These are phyloP conservation scores for Drosophila cardini DNA, from an alignment of 1,140 invertebrate species.

Conservation along the genomic window DNA sequence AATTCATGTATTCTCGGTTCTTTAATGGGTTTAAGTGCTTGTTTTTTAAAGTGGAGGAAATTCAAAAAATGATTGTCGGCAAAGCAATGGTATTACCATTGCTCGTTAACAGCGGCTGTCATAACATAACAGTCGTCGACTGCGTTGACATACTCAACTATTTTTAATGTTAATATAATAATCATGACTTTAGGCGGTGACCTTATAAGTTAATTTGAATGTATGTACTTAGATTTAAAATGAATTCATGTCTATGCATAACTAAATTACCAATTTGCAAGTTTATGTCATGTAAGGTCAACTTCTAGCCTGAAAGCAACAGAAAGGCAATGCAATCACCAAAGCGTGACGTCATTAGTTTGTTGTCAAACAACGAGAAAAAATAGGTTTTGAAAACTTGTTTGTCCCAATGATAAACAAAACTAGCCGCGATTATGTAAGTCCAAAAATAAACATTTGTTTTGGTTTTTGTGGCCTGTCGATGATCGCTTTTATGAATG, in stretches of 20 bases:
- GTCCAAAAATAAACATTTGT: conserved; percentile 57
- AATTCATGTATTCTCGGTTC: conserved; percentile 32
- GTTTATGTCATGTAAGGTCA: conserved; percentile 62
- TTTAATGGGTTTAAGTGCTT: conserved; percentile 48
- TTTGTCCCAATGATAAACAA: conserved; percentile 45
- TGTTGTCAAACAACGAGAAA: conserved; percentile 27
- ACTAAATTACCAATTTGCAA: conserved; percentile 52
- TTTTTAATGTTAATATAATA: conserved; percentile 10
- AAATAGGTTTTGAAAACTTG: conserved; percentile 48
- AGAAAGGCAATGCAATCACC: conserved; percentile 60
- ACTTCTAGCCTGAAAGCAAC: conserved; percentile 53
- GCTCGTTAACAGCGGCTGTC: conserved; percentile 28
- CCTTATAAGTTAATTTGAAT: conserved; percentile 16
- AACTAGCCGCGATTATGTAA: conserved; percentile 61
- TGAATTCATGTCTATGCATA: conserved; percentile 48
- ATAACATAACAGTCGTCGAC: conserved; percentile 7
- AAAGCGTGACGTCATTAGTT: conserved; percentile 70
- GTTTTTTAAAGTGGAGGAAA: conserved; percentile 12
- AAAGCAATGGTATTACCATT: conserved; percentile 14
- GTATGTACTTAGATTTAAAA: conserved; percentile 28
- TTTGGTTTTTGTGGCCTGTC: conserved; percentile 46
- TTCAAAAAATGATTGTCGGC: conserved; percentile 12
- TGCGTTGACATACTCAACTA: not conserved
- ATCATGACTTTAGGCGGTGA: conserved; percentile 13
- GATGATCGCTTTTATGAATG: conserved; percentile 67